Conservation (phyloP, 2,113 vertebrate species). For the Myotis brandtii region DNA sequence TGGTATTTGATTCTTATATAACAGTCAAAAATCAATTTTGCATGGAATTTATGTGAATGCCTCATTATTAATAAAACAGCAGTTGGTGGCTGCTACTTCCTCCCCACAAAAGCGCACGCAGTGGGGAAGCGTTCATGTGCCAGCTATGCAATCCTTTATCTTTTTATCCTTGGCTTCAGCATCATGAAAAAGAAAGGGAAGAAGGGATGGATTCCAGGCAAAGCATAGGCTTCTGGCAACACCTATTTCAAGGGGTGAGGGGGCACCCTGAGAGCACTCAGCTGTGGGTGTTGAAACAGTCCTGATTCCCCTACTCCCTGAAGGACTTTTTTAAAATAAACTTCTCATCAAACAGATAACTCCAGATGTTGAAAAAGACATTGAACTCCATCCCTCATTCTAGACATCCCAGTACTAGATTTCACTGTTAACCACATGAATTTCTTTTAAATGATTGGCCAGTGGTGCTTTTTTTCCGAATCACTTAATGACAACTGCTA, state of each 20-base stretch:
- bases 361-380: not conserved
- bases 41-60: constrained; percentile 85
- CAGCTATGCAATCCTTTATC: constrained; percentile 61
- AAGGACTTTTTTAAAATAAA: not conserved
- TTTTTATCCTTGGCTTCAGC: constrained; percentile 65
- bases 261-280: not conserved
- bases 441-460: not conserved
- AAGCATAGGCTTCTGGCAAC: not conserved
- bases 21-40: constrained; percentile 88
- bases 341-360: not conserved
- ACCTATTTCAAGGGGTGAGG: not conserved
- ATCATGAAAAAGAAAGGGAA: constrained; percentile 54
- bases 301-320: not conserved
- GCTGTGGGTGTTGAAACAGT: not conserved
- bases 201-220: constrained; percentile 54
- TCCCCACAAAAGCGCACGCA: constrained; percentile 71
- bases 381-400: not conserved
- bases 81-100: constrained; percentile 76
- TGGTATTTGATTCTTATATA: constrained; percentile 84
- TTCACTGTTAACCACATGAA: not conserved
- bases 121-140: constrained; percentile 62
- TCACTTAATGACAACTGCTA: not conserved
- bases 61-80: constrained; percentile 88
- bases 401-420: not conserved
- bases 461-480: not conserved